Percentiles rank a stretch among this genome's conserved stretches.
Evolutionary conservation across 2,888 invertebrate species (phyloP).

Genomic region (Acleris sparsana): DNA sequence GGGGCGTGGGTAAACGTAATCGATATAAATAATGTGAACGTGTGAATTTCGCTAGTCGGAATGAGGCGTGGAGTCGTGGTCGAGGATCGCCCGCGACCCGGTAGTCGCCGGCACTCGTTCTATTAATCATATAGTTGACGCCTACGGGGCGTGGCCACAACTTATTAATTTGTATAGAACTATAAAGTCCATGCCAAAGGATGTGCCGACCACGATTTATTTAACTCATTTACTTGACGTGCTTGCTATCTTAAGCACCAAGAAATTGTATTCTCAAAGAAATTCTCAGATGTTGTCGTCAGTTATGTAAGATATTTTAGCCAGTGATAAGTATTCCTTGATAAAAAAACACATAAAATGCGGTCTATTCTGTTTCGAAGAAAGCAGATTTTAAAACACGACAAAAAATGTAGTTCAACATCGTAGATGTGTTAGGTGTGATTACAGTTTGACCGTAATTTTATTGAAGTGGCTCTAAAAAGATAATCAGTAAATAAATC

Average conservation of each 20-base stretch:
- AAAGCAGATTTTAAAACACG: slow-evolving; percentile 14
- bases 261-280: slow-evolving; percentile 7
- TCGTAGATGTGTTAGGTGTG: not conserved
- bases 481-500: slow-evolving; percentile 3
- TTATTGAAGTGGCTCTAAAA: not conserved
- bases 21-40: slow-evolving; percentile 64
- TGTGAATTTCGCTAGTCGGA: slow-evolving; percentile 58
- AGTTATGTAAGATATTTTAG: slow-evolving; percentile 14
- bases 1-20: slow-evolving; percentile 55
- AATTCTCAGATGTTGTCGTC: slow-evolving; percentile 22
- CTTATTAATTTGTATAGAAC: slow-evolving; percentile 78
- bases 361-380: slow-evolving; percentile 5
- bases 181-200: slow-evolving; percentile 69
- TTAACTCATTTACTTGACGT: not conserved
- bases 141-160: slow-evolving; percentile 75
- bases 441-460: not conserved
- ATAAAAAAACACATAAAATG: slow-evolving; percentile 14
- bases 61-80: slow-evolving; percentile 63
- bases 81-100: slow-evolving; percentile 59
- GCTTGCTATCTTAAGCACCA: not conserved
- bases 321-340: slow-evolving; percentile 3
- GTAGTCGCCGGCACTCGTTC: slow-evolving; percentile 69
- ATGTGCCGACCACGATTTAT: slow-evolving; percentile 43
- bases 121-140: slow-evolving; percentile 79
- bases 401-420: not conserved